Percentiles rank a stretch among this genome's conserved stretches.
phyloP scores from a whole-genome alignment of 2,888 invertebrate genomes.

The Disparrhopalites patrizii region DNA sequence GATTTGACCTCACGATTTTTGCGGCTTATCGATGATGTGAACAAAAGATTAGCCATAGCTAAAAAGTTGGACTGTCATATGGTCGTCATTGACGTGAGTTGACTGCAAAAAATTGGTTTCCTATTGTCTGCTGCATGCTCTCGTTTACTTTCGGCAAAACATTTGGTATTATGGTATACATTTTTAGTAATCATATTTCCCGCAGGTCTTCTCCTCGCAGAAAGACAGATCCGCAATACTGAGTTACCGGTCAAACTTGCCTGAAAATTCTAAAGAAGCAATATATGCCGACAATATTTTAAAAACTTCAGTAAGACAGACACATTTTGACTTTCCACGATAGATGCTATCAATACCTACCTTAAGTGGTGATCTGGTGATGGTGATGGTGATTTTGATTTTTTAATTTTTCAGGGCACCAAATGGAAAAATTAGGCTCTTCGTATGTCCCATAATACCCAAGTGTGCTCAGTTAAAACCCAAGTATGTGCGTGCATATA shows the following conservation, averaged over 20 bases:
- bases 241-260: conserved; percentile 61
- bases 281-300: conserved; percentile 69
- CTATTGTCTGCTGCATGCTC: background rate
- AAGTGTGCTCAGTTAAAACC: too few relatives aligned
- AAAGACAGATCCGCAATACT: conserved; percentile 62
- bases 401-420: conserved; percentile 52
- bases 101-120: background rate
- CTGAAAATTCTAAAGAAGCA: conserved; percentile 65
- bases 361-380: background rate
- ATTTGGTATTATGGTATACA: background rate
- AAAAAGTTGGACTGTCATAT: conserved; percentile 63
- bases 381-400: too few relatives aligned
- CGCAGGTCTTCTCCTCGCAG: conserved; percentile 57
- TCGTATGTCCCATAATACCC: too few relatives aligned
- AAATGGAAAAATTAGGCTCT: conserved; percentile 59
- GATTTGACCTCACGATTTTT: conserved; percentile 58
- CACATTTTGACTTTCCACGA: background rate
- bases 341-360: too few relatives aligned
- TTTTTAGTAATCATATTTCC: too few relatives aligned
- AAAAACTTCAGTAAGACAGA: conserved; percentile 52
- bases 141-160: background rate
- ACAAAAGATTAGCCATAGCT: conserved; percentile 61
- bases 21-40: conserved; percentile 57
- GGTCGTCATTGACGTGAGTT: conserved; percentile 61
- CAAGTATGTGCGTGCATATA: too few relatives aligned